Percentiles rank a stretch among this genome's conserved stretches.
Conservation (phyloP, 2,888 invertebrate genomes). For the Amiota mariae region DNA sequence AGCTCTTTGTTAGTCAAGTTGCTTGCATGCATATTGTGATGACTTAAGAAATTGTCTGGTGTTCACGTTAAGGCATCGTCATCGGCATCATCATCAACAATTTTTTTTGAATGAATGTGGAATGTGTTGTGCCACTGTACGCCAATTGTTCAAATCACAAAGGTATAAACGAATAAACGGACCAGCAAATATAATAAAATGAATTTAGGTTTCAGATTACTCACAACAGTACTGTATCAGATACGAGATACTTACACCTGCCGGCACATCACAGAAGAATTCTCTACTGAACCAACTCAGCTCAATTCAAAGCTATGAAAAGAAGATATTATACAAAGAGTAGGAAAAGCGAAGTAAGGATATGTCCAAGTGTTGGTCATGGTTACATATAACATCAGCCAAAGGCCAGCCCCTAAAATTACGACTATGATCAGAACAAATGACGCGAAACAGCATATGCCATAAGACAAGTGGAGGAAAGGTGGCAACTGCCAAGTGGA, state of each 20-base stretch:
- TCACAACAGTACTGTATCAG: neutral
- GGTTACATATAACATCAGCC: conserved; percentile 15
- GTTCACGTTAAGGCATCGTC: conserved; percentile 8
- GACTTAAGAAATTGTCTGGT: conserved; percentile 34
- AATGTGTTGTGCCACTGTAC: conserved; percentile 14
- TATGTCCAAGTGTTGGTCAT: conserved; percentile 1
- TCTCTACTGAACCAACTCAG: neutral
- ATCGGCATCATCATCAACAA: neutral
- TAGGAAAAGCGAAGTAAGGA: too few species aligned
- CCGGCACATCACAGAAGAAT: neutral
- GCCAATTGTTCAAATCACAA: conserved; percentile 36
- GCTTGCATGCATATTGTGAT: conserved; percentile 12
- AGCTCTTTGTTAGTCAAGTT: conserved; percentile 30
- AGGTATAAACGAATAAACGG: conserved; percentile 39
- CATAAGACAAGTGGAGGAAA: conserved; percentile 30
- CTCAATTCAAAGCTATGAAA: neutral
- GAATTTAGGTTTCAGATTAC: conserved; percentile 48
- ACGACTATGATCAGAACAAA: conserved; percentile 65
- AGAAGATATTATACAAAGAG: too few species aligned
- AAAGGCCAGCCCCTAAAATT: conserved; percentile 58
- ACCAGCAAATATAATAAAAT: conserved; percentile 60
- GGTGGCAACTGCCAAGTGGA: conserved; percentile 10
- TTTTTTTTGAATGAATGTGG: too few species aligned
- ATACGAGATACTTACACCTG: too few species aligned
- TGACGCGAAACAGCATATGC: conserved; percentile 66